Evolutionary conservation across 2,113 vertebrate genomes (phyloP).

Genomic region (Carettochelys insculpta): DNA sequence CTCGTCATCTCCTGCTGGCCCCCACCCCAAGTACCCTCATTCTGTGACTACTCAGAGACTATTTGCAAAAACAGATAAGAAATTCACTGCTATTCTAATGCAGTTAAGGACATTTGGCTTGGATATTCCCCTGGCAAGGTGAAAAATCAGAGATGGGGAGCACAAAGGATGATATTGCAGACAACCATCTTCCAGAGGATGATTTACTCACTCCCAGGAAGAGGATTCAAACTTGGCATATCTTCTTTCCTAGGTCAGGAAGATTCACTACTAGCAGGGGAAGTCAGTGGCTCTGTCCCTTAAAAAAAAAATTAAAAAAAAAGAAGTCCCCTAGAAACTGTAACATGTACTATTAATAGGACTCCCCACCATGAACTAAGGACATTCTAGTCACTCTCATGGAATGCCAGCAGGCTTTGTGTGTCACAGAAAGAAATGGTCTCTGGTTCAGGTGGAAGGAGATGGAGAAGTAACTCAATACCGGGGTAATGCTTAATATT

Average conservation of each 20-base stretch:
- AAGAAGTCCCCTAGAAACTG: not conserved
- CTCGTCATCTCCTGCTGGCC: not conserved
- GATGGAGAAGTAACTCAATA: not conserved
- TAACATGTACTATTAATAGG: not conserved
- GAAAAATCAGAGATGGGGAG: not conserved
- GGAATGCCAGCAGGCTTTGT: not conserved
- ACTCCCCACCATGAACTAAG: not conserved
- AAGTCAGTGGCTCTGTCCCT: not conserved
- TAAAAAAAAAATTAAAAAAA: not conserved
- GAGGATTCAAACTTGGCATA: slow-evolving; percentile 19
- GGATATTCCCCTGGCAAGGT: not conserved
- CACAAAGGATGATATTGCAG: not conserved
- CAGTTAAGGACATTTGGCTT: not conserved
- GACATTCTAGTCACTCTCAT: not conserved
- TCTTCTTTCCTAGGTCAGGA: not conserved
- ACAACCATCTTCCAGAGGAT: not conserved
- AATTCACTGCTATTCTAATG: not conserved
- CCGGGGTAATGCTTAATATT: not conserved
- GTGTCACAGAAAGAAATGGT: not conserved
- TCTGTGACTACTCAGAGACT: not conserved
- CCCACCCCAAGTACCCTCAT: not conserved
- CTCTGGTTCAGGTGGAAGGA: not conserved
- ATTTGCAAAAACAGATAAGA: not conserved
- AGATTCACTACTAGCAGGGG: not conserved
- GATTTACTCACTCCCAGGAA: not conserved